These are phyloP conservation scores for Cladorhizidae sp. DNA, from an alignment of 37 sponge, comb jelly and placozoan species.

Conservation along the genomic window DNA sequence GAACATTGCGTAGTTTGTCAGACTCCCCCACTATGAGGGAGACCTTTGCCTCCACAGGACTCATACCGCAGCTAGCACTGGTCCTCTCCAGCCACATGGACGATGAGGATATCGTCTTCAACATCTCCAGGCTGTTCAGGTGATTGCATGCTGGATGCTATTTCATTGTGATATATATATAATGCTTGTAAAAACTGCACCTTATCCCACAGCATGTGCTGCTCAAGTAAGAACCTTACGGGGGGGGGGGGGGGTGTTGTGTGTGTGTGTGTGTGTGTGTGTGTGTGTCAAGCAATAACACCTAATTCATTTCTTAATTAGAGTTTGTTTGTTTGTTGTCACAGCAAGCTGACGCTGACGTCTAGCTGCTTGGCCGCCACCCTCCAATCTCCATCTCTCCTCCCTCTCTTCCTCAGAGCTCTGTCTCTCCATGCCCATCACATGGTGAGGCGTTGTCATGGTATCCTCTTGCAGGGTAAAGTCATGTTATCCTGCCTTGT, in stretches of 20 bases:
- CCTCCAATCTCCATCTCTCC: slow-evolving; percentile 19
- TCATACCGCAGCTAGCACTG: slow-evolving; percentile 37
- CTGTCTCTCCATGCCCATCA: slow-evolving; percentile 16
- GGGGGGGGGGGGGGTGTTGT: too few species aligned
- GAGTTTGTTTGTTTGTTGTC: not conserved
- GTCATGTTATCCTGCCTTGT: not conserved
- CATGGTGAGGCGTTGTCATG: slow-evolving; percentile 24
- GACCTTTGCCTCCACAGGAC: slow-evolving; percentile 16
- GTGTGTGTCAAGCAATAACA: not conserved
- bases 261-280: not conserved
- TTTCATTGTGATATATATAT: too few species aligned
- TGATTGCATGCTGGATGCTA: not conserved
- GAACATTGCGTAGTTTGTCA: slow-evolving; percentile 54
- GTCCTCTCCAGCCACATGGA: slow-evolving; percentile 27
- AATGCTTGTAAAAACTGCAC: too few species aligned
- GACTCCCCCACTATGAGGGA: slow-evolving; percentile 28
- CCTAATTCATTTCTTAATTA: not conserved
- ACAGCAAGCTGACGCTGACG: slow-evolving; percentile 75
- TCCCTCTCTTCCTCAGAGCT: slow-evolving; percentile 37
- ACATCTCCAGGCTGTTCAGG: slow-evolving; percentile 72
- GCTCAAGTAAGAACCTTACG: too few species aligned
- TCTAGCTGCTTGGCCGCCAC: slow-evolving; percentile 33
- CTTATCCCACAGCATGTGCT: too few species aligned
- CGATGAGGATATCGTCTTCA: slow-evolving; percentile 63
- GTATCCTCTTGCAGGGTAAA: too few species aligned